Base-by-base conservation (phyloP, 2,113 vertebrate species). In the Nipponia nippon region DNA sequence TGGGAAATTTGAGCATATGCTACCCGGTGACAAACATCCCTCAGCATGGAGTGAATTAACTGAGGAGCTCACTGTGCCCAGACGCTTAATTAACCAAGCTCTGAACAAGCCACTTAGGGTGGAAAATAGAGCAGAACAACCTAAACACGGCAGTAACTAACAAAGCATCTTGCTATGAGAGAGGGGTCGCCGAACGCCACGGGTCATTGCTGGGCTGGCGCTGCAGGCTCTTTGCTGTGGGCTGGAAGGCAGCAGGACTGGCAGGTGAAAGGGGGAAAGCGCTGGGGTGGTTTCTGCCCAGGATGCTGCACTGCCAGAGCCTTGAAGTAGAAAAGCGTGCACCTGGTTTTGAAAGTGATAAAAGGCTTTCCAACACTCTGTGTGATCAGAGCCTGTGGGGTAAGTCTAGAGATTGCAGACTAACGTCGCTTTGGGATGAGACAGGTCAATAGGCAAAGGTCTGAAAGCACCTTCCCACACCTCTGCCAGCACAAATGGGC, bases 401-500 rank as follows among this genome's bases (percentile, higher is more conserved):
- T 9, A 79, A 71, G 29, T 15, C 71, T 55, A 25, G 59, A 32
- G 32, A 75, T 6, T 1, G 0, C 47, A 83, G 44, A 11, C 4
- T 47, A 40, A 71, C 2, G 0, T 5, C 0, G 0, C 38, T 59
- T 55, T 1, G 7, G 69, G 58, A 63, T 50, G 42, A 87, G 80
- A 69, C 20, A 26, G 58, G 34, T 52, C 83, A 77, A 44, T 1
- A 44, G 36, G 20, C 36, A 80, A 71, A 81, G 26, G 42, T 52
- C 69, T 84, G 40, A 83, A 58, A 81, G 27, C 25, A 32, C 6
- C 46, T 73, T 67, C 27, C n/a, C 10, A 16, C 1, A 1, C 7
- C 26, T 62, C 73, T 63, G 30, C 23, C 0, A 0, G 46, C 42
- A 71, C 47, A 81, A 67, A 20, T 1, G 8, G 26, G n/a, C 20